Percentiles rank a stretch among this genome's conserved stretches.
Evolutionary conservation across 2,888 invertebrate genomes (phyloP).

Genomic region (Hetaerina titia): DNA sequence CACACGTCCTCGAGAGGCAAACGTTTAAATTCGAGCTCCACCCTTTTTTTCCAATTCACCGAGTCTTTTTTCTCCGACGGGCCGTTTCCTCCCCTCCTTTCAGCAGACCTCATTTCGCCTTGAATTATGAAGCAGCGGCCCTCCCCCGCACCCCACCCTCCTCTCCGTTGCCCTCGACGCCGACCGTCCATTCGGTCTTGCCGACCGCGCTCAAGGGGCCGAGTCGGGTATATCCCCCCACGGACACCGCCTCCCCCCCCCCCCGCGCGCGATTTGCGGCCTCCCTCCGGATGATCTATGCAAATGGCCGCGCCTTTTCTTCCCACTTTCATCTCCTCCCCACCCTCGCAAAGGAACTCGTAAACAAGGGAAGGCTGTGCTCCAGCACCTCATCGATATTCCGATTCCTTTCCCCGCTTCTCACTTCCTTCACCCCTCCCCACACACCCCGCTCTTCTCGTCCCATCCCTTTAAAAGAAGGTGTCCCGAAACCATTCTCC

Average conservation of each 20-base stretch:
- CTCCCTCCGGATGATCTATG: conserved; percentile 56
- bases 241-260: not conserved
- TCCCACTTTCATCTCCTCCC: conserved; percentile 27
- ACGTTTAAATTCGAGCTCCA: conserved; percentile 52
- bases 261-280: conserved; percentile 56
- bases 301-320: conserved; percentile 61
- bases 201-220: not conserved
- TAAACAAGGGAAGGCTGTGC: conserved; percentile 55
- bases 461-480: not conserved
- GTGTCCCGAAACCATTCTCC: not conserved
- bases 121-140: conserved; percentile 57
- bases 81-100: not conserved
- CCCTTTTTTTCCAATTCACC: conserved; percentile 42
- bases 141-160: not conserved
- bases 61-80: conserved; percentile 26
- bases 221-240: not conserved
- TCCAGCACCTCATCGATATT: conserved; percentile 64
- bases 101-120: conserved; percentile 53
- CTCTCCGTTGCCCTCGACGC: not conserved
- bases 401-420: not conserved
- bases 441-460: not conserved
- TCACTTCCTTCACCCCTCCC: not conserved
- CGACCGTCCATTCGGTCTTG: not conserved
- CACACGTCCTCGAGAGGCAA: conserved; percentile 17
- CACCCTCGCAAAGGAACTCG: conserved; percentile 32